A percentile compares a stretch with the other conserved stretches of the same genome.
These are phyloP conservation scores for Cynaeus angustus DNA, from an alignment of 2,888 invertebrate species.

Conservation along the genomic window DNA sequence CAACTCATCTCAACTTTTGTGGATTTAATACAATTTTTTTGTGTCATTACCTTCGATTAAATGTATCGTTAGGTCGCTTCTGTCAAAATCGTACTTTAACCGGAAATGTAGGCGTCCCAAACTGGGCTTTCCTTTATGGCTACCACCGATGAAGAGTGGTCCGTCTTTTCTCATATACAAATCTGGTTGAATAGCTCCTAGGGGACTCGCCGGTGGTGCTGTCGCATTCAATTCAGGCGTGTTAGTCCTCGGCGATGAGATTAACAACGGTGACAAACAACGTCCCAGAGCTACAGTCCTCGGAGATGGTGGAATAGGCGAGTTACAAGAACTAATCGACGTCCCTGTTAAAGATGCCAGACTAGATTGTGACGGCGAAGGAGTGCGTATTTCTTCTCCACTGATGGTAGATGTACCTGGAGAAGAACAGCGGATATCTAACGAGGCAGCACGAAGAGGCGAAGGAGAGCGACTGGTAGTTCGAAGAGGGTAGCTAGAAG, in stretches of 20 bases:
- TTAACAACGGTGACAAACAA: constrained; percentile 85
- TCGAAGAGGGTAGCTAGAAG: constrained; percentile 67
- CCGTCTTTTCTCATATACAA: constrained; percentile 88
- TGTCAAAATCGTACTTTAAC: constrained; percentile 91
- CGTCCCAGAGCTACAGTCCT: constrained; percentile 66
- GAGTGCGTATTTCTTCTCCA: constrained; percentile 73
- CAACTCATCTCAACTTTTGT: too few relatives aligned
- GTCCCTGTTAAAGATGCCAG: constrained; percentile 77
- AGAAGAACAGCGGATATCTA: constrained; percentile 81
- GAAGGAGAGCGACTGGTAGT: constrained; percentile 83
- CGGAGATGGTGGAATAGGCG: constrained; percentile 66
- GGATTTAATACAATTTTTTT: too few relatives aligned
- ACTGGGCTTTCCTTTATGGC: constrained; percentile 77
- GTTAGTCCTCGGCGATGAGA: constrained; percentile 79
- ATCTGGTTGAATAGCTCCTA: constrained; percentile 90
- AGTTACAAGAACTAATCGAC: constrained; percentile 70
- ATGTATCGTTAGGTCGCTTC: constrained; percentile 92
- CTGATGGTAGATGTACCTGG: constrained; percentile 68
- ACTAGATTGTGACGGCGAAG: constrained; percentile 82
- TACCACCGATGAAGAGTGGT: constrained; percentile 81
- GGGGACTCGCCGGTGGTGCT: constrained; percentile 72
- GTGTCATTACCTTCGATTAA: constrained; percentile 92
- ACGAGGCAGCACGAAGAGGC: constrained; percentile 84
- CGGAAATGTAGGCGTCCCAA: constrained; percentile 89
- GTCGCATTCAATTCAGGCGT: constrained; percentile 64